These are phyloP conservation scores for Masticophis lateralis DNA, from an alignment of 2,797 vertebrate genomes.

Conservation along the genomic window DNA sequence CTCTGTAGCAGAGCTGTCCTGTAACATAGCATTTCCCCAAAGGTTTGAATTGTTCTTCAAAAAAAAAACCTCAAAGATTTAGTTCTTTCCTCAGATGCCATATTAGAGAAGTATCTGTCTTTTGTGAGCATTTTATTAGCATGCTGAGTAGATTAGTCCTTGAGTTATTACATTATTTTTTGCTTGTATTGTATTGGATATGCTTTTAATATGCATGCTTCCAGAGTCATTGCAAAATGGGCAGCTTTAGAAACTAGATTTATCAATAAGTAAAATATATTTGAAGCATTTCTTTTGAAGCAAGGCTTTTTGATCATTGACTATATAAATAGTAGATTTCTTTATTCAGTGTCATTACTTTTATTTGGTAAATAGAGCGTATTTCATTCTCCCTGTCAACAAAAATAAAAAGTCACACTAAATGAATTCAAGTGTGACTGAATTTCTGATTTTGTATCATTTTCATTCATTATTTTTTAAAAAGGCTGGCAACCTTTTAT, in stretches of 20 bases:
- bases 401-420: not conserved
- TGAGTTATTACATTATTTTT: not conserved
- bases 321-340: not conserved
- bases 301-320: not conserved
- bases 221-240: not conserved
- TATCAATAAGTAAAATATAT: not conserved
- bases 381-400: not conserved
- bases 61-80: not conserved
- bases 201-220: not conserved
- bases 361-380: not conserved
- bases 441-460: not conserved
- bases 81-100: not conserved
- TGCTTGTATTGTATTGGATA: not conserved
- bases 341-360: not conserved
- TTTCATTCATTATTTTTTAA: not conserved
- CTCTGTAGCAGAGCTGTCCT: not conserved
- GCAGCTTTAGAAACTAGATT: not conserved
- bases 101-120: not conserved
- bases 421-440: not conserved
- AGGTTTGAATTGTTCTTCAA: not conserved
- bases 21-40: not conserved
- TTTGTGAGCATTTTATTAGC: not conserved
- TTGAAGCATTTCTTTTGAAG: not conserved
- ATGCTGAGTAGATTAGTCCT: not conserved
- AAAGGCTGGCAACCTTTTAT: not conserved